A percentile compares a stretch with the other conserved stretches of the same genome.
Evolutionary conservation across 1,140 invertebrate species (phyloP).

Genomic region (Caenorhabditis briggsae): DNA sequence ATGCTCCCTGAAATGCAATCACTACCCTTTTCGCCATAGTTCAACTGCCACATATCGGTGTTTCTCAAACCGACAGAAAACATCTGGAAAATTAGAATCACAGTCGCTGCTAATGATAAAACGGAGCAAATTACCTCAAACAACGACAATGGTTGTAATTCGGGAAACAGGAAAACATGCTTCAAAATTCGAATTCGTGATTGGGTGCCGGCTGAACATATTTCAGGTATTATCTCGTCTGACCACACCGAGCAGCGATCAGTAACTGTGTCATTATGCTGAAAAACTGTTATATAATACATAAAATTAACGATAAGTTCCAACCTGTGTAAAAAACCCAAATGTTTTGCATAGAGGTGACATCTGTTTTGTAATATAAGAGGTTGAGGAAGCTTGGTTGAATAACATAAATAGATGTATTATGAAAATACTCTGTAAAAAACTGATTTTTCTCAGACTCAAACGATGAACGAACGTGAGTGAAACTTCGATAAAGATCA

Average conservation of each 20-base stretch:
- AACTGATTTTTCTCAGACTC: neutral
- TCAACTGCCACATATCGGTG: slow-evolving; percentile 38
- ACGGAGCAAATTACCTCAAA: neutral
- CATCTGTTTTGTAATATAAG: slow-evolving; percentile 14
- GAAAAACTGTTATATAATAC: neutral
- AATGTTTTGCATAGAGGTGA: slow-evolving; percentile 38
- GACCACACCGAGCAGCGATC: slow-evolving; percentile 47
- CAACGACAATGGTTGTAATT: slow-evolving; percentile 28
- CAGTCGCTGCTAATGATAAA: neutral
- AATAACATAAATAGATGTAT: slow-evolving; percentile 48
- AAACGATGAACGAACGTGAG: neutral
- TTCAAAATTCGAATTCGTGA: slow-evolving; percentile 29
- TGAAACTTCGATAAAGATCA: neutral
- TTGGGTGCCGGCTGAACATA: slow-evolving; percentile 46
- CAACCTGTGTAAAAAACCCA: slow-evolving; percentile 26
- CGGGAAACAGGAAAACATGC: slow-evolving; percentile 36
- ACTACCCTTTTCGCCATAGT: slow-evolving; percentile 31
- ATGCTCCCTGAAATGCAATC: slow-evolving; percentile 43
- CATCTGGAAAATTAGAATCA: neutral
- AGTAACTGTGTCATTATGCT: slow-evolving; percentile 46
- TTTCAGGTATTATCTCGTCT: slow-evolving; percentile 37
- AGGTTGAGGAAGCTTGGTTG: slow-evolving; percentile 25
- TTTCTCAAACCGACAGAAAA: slow-evolving; percentile 34
- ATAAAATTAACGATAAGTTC: neutral
- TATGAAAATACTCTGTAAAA: slow-evolving; percentile 32